Evolutionary conservation across 1,140 invertebrate species (phyloP), one percentile per base, ranked within the genome.

Genomic region (Thaumetopoea pityocampa): DNA sequence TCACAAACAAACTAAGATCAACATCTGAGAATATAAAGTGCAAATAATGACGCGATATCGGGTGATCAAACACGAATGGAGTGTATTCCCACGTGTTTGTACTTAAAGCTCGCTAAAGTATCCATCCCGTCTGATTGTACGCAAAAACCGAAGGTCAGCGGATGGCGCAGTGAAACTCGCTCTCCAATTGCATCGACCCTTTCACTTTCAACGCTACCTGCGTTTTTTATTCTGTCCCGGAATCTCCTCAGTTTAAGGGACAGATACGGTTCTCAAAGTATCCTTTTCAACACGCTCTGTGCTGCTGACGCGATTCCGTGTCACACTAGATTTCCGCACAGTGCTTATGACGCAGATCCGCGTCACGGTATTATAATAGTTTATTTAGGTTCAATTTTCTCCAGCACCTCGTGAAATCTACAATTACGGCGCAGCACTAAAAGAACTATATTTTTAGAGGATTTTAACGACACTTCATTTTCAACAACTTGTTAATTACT

Each of bases 171-270:
- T 56, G 70, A 79, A 81, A 79, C 74, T 76, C 64, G 66, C 67
- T 70, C 74, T 84, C 80, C 56, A 60, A 79, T 84, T 81, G 80
- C 80, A 76, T 67, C 51, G 80, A 78, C 80, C 79, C 79, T 84
- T 84, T 84, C 79, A 84, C 79, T 84, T 73, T 84, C 79, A 57
- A 66, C 33, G 60, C 56, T 84, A 84, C 79, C 79, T 84, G 79
- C 74, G 67, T 69, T 84, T 84, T 81, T 84, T 84, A 67, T 65
- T 57, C 46, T 6, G 78, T 76, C 77, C 69, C 55, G 57, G 73
- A 81, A 84, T 79, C 58, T 51, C 55, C 48, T 47, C 50, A 54
- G 51, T 30, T 52, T 33, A 63, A 57, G 53, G 55, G 56, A 63
- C 51, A 45, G 45, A 50, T 33, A n/a, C 24, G 63, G 4, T 54